phyloP scores from a whole-genome alignment of 2,888 invertebrate genomes.

The Ptycholaimellus sp. region DNA sequence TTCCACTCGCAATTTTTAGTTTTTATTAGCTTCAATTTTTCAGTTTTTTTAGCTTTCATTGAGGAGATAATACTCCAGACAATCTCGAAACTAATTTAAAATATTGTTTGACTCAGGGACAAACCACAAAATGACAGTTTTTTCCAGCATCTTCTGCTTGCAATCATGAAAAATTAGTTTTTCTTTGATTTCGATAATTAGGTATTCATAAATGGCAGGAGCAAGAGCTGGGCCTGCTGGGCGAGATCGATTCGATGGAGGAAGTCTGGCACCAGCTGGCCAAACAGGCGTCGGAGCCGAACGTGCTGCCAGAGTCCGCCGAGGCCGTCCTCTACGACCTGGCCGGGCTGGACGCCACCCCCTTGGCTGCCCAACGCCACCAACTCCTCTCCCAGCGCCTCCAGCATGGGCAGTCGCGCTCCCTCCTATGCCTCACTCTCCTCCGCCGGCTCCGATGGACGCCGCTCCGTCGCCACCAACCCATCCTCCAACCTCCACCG shows the following conservation, averaged over 20 bases:
- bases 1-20: not conserved
- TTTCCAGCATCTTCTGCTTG: no score
- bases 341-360: not conserved
- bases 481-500: no score
- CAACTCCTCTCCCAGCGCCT: conserved; percentile 41
- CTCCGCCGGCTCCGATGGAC: conserved; percentile 23
- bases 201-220: conserved; percentile 37
- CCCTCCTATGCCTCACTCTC: conserved; percentile 52
- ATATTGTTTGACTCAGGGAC: no score
- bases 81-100: no score
- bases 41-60: no score
- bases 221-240: conserved; percentile 73
- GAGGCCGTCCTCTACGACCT: conserved; percentile 44
- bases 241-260: conserved; percentile 70
- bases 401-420: conserved; percentile 47
- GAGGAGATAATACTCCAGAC: no score
- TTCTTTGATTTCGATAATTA: no score
- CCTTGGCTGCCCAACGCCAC: conserved; percentile 43
- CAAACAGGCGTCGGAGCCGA: conserved; percentile 59
- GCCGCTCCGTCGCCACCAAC: no score
- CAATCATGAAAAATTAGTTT: no score
- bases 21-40: not conserved
- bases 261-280: conserved; percentile 61
- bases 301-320: conserved; percentile 60
- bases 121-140: no score